phyloP scores from a whole-genome alignment of 2,888 invertebrate species.

The Pterobdella sp. region DNA sequence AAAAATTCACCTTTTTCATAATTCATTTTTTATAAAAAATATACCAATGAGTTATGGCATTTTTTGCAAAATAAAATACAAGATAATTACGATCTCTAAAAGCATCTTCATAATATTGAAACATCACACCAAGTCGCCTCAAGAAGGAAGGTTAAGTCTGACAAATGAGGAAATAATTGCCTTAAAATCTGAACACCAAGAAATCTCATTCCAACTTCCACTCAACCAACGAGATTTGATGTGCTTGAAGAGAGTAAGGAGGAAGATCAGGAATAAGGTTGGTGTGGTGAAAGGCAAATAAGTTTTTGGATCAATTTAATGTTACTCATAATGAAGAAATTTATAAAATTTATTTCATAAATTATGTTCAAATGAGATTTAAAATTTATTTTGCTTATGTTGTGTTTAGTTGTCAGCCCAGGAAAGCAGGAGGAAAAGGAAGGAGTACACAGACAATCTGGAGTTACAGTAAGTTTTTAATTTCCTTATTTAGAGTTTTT shows the following conservation, averaged over 20 bases:
- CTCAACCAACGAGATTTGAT: neutral
- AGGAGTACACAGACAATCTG: neutral
- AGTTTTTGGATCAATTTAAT: neutral
- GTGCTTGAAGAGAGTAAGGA: neutral
- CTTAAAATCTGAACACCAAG: neutral
- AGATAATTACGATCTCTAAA: too few species aligned
- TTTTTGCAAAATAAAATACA: too few species aligned
- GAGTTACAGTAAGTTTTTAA: neutral
- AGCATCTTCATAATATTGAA: too few species aligned
- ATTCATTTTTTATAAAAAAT: too few species aligned
- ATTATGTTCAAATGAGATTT: neutral
- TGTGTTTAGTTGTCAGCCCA: neutral
- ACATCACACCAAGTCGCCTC: neutral
- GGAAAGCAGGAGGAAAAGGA: neutral
- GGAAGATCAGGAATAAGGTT: neutral
- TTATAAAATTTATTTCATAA: neutral
- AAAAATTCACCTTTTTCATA: too few species aligned
- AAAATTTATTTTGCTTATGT: neutral
- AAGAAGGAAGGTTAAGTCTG: neutral
- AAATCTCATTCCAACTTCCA: neutral
- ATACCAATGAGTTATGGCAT: too few species aligned
- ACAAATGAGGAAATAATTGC: neutral
- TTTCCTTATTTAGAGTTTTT: neutral
- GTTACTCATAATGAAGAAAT: neutral
- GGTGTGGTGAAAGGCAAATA: neutral